phyloP scores from a whole-genome alignment of 2,797 vertebrate genomes.

The Cynodonichthys magdalenae region DNA sequence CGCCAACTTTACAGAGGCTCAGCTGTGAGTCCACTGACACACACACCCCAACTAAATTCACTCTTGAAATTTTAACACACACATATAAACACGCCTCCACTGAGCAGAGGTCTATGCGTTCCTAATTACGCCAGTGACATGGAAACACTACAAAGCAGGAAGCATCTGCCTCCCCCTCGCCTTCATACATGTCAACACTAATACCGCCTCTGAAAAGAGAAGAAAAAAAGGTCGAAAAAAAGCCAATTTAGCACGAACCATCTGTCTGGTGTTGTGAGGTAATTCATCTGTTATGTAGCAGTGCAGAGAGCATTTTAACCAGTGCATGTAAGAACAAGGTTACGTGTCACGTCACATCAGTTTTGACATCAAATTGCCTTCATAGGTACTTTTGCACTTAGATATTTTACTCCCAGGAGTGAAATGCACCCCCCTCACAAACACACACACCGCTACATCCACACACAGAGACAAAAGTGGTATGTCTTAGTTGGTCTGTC shows the following conservation, averaged over 20 bases:
- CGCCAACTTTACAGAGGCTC: slow-evolving; percentile 52
- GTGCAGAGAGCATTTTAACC: slow-evolving; percentile 44
- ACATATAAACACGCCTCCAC: slow-evolving; percentile 30
- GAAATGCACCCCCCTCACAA: slow-evolving; percentile 6
- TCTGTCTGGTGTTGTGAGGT: slow-evolving; percentile 60
- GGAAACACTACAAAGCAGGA: slow-evolving; percentile 76
- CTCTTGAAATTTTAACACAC: slow-evolving; percentile 32
- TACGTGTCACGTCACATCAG: slow-evolving; percentile 51
- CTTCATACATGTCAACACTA: slow-evolving; percentile 57
- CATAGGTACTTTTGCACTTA: slow-evolving; percentile 29
- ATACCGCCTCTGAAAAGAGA: slow-evolving; percentile 59
- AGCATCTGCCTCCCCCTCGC: slow-evolving; percentile 68
- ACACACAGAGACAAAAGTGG: not conserved
- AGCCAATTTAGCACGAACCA: slow-evolving; percentile 65
- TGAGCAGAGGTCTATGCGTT: slow-evolving; percentile 71
- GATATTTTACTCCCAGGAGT: slow-evolving; percentile 30
- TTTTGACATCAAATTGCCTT: slow-evolving; percentile 50
- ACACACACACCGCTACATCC: slow-evolving; percentile 16
- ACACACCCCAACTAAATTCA: slow-evolving; percentile 24
- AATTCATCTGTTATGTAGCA: slow-evolving; percentile 61
- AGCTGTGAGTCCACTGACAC: slow-evolving; percentile 63
- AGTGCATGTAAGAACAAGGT: slow-evolving; percentile 58
- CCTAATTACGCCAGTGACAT: slow-evolving; percentile 78
- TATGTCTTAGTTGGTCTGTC: too few relatives aligned
- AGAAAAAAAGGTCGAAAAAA: slow-evolving; percentile 20